Evolutionary conservation across 2,113 vertebrate species (phyloP), one percentile per base, ranked within the genome.

Genomic region (Microcebus murinus): DNA sequence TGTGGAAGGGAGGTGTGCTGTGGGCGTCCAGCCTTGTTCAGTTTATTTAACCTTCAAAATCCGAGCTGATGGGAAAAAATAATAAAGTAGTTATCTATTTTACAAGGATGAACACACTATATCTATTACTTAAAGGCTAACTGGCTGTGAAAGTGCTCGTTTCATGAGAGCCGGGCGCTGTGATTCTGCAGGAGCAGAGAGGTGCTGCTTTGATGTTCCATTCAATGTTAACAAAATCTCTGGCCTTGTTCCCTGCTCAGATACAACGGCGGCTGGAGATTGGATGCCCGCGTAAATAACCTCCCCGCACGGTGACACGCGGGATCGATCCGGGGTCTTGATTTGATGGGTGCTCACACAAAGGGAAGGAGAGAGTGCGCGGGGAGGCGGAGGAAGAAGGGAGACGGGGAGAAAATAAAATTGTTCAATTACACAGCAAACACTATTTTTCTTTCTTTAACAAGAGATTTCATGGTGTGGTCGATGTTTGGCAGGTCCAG

Each of bases 71-170:
- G 99, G 99, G 98, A 99, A 99, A 99, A 99, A 99, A 99, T 99
- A 99, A 99, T 99, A 99, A 99, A 99, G 99, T 99, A 99, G 99
- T 99, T 99, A 99, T 99, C 99, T 99, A 99, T 99, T 99, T 99
- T 99, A 99, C 99, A 99, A 99, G 99, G 99, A 99, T 99, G 99
- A 99, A 99, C 99, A 99, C 99, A 99, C 99, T 99, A 99, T 99
- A 99, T 99, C 99, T 99, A 99, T 99, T 99, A 99, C 99, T 99
- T 99, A 99, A 99, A 99, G 99, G 99, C 99, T 99, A 99, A 99
- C 99, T 99, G 99, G 99, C 99, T 99, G 99, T 99, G 99, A 99
- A 99, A 99, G 99, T 99, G 98, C 99, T 99, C 98, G 99, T 99
- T 99, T 99, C 99, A 99, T 97, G 98, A 99, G 99, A 99, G 98